These are phyloP conservation scores for Homarus gammarus DNA, from an alignment of 2,888 invertebrate genomes.

Conservation along the genomic window DNA sequence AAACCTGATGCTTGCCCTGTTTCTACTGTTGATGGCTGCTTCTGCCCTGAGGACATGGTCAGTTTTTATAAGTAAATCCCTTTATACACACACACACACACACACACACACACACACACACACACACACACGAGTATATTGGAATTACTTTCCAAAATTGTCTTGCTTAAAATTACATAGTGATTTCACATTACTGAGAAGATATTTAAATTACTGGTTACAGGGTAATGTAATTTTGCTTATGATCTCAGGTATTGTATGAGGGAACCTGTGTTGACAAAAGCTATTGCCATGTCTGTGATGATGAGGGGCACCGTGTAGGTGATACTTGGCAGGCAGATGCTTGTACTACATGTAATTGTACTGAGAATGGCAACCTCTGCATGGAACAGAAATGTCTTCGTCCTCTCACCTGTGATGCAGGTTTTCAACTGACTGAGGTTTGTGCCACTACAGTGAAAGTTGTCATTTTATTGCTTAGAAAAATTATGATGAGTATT, in stretches of 20 bases:
- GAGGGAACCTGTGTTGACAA: constrained; percentile 87
- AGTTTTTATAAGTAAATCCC: too few species aligned
- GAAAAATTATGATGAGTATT: background rate
- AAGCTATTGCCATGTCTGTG: constrained; percentile 86
- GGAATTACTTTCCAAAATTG: too few species aligned
- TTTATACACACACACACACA: too few species aligned
- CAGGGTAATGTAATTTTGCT: too few species aligned
- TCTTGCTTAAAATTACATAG: too few species aligned
- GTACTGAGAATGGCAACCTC: constrained; percentile 79
- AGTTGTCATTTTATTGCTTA: too few species aligned
- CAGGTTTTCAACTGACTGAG: constrained; percentile 72
- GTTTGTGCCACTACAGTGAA: constrained; percentile 23
- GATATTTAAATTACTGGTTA: too few species aligned
- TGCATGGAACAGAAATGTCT: constrained; percentile 75
- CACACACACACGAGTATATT: too few species aligned
- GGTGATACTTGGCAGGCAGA: constrained; percentile 79
- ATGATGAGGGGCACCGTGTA: constrained; percentile 85
- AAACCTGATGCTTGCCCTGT: constrained; percentile 77
- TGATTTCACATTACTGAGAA: too few species aligned
- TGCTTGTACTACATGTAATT: constrained; percentile 87
- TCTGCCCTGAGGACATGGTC: constrained; percentile 88
- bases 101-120: too few species aligned
- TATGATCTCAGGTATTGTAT: constrained; percentile 82
- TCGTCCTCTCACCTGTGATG: constrained; percentile 66
- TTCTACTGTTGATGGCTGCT: constrained; percentile 87